Conservation (phyloP, 1,140 invertebrate genomes). For the Magallana angulata region DNA sequence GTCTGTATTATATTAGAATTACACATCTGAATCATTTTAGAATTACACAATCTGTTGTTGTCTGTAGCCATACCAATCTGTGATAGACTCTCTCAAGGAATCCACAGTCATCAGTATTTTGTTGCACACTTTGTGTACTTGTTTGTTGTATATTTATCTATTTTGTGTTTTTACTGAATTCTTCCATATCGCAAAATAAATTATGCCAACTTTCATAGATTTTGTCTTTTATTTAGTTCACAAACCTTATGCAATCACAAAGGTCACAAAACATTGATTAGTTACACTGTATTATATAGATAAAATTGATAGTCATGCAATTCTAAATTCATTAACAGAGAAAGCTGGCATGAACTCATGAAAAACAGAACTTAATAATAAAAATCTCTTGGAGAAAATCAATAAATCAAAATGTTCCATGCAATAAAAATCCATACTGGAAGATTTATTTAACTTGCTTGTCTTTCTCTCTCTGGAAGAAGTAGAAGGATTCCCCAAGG, state of each 20-base stretch:
- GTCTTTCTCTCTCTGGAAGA: slow-evolving; percentile 55
- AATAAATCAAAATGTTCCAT: not conserved
- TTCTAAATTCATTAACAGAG: too few relatives aligned
- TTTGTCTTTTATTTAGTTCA: too few relatives aligned
- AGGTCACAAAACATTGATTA: too few relatives aligned
- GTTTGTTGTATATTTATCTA: not conserved
- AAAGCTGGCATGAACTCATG: too few relatives aligned
- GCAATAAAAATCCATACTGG: not conserved
- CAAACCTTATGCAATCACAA: too few relatives aligned
- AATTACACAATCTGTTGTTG: not conserved
- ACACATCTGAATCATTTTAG: not conserved
- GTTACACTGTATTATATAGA: too few relatives aligned
- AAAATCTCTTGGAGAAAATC: too few relatives aligned
- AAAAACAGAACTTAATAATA: too few relatives aligned
- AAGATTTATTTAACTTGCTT: not conserved
- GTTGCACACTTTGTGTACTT: not conserved
- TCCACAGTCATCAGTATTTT: slow-evolving; percentile 13
- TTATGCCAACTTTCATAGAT: not conserved
- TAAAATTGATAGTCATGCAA: too few relatives aligned
- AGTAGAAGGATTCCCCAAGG: slow-evolving; percentile 55
- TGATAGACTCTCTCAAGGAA: not conserved
- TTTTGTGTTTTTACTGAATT: slow-evolving; percentile 1
- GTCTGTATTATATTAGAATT: not conserved
- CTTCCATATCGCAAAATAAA: slow-evolving; percentile 10
- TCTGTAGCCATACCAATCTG: slow-evolving; percentile 7